Base-by-base conservation (phyloP, 1,140 invertebrate genomes). In the Aphaenogaster floridana region DNA sequence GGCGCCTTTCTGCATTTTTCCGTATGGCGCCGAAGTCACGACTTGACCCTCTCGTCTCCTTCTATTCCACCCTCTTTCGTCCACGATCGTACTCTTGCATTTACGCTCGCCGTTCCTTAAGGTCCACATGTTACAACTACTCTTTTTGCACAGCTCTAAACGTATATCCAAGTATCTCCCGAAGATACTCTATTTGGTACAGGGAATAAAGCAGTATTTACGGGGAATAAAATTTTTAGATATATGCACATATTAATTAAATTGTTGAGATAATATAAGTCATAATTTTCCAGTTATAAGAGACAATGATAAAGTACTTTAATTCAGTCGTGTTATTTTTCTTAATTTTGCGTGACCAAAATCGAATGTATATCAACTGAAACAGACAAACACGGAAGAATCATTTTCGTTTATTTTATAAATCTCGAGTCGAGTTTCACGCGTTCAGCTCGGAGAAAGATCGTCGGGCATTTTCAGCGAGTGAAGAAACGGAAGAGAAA, bases 1-100 rank as follows among this genome's bases (percentile, higher is more conserved):
- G 90, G 89, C 89, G 86, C 90, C 91, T 93, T 92, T 94, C 93
- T 93, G 88, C 90, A 90, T 93, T 93, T 92, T 93, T 91, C 87
- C 85, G 17, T 68, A 88, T 76, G 81, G 81, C 90, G 68, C 89
- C 74, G 59, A 42, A 90, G 90, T 94, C 93, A 93, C 92, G 91
- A 92, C 78, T 87, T 90, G 85, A 91, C 89, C 92, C 83, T 91
- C 76, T 90, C 85, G 85, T 86, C 86, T 88, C 88, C 57, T 57
- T 42, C 57, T 59, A 59, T 54, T 77, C 8, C 36, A 57, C 63
- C 28, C 57, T 71, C 78, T 68, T 80, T 89, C 64, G 66, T 81
- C 61, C 36, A 54, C 52, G 68, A 79, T 89, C 86, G 84, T 91
- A 74, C 85, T 91, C 71, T 86, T 91, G 83, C 90, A 81, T 89